Percentiles rank a stretch among this genome's conserved stretches.
These are phyloP conservation scores for Gryon sp. DNA, from an alignment of 1,140 invertebrate species.

Conservation along the genomic window DNA sequence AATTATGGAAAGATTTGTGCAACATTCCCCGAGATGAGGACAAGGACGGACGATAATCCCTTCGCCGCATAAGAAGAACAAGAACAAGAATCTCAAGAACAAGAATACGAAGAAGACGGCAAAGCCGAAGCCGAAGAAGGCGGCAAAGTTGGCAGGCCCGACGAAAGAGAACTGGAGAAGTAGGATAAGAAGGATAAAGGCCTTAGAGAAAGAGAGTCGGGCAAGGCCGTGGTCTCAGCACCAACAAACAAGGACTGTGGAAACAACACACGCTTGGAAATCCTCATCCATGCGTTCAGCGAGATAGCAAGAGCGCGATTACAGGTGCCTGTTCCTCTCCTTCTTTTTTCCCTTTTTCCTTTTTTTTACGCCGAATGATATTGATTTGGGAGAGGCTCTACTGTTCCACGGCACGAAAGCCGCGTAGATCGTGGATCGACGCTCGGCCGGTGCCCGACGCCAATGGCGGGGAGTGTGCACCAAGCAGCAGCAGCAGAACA, in stretches of 20 bases:
- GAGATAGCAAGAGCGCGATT: constrained; percentile 65
- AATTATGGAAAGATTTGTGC: constrained; percentile 34
- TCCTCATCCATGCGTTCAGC: too few species aligned
- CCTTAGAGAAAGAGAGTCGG: constrained; percentile 47
- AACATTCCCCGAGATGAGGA: constrained; percentile 13
- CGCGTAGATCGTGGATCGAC: constrained; percentile 70
- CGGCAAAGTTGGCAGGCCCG: neutral
- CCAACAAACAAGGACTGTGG: neutral
- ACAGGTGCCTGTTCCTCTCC: too few species aligned
- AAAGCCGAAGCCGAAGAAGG: neutral
- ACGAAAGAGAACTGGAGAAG: neutral
- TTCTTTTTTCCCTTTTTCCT: too few species aligned
- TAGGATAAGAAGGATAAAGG: constrained; percentile 1
- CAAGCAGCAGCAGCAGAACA: too few species aligned
- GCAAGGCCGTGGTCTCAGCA: constrained; percentile 49
- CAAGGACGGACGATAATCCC: constrained; percentile 6
- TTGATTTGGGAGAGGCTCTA: constrained; percentile 79
- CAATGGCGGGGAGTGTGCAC: too few species aligned
- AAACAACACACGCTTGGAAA: constrained; percentile 37
- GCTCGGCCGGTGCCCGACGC: constrained; percentile 63
- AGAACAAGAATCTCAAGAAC: too few species aligned
- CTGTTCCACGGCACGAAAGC: constrained; percentile 76
- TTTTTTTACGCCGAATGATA: constrained; percentile 78
- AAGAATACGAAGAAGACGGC: neutral
- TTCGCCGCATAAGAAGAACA: constrained; percentile 3